Conservation (phyloP, 2,113 vertebrate species). For the Hirundichthys speculiger region DNA sequence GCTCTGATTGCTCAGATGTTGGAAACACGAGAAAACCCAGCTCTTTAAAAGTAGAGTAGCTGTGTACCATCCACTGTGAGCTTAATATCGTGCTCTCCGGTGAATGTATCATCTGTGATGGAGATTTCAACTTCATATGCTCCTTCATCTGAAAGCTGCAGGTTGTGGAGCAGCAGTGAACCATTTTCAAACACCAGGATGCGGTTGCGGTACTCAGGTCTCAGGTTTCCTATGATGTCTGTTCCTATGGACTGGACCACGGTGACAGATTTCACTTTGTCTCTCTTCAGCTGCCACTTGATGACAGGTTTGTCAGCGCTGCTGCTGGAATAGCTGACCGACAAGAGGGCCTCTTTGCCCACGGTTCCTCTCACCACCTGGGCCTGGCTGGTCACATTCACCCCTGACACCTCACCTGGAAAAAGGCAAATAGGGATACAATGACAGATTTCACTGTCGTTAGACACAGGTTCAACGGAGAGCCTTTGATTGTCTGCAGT, state of each 20-base stretch:
- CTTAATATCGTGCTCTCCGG: slow-evolving; percentile 91
- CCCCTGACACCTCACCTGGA: slow-evolving; percentile 84
- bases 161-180: slow-evolving; percentile 90
- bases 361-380: slow-evolving; percentile 87
- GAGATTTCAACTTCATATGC: slow-evolving; percentile 96
- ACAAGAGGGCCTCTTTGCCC: slow-evolving; percentile 90
- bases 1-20: neutral
- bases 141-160: slow-evolving; percentile 91
- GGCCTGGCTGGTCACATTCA: slow-evolving; percentile 92
- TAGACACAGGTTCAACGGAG: neutral
- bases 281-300: slow-evolving; percentile 95
- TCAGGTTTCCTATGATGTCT: slow-evolving; percentile 92
- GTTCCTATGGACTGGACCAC: slow-evolving; percentile 97
- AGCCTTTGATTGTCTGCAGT: neutral
- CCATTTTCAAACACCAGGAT: slow-evolving; percentile 93
- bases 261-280: slow-evolving; percentile 86
- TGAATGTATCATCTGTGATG: slow-evolving; percentile 96
- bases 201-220: slow-evolving; percentile 91
- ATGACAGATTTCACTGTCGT: neutral
- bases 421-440: neutral
- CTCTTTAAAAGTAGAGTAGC: neutral
- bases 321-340: slow-evolving; percentile 92
- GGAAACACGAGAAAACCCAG: neutral
- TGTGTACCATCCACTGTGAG: slow-evolving; percentile 92
- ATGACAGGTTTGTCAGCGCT: slow-evolving; percentile 92